Base-by-base conservation (phyloP, 2,797 vertebrate species). In the Orestias chungarensis region DNA sequence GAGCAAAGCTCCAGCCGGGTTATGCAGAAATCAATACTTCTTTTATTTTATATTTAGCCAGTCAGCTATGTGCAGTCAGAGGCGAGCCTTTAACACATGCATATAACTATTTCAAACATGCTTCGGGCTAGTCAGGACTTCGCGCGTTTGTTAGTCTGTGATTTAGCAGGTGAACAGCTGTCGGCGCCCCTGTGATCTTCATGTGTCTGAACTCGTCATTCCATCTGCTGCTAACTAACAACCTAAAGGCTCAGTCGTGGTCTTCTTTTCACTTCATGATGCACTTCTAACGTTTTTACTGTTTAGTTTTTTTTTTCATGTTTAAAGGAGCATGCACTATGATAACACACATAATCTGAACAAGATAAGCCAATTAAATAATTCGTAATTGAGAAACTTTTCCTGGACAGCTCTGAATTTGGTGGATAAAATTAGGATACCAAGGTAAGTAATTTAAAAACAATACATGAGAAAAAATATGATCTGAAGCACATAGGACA, bases 21-120 rank as follows among this genome's bases (percentile, higher is more conserved):
- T 66, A 35, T 66, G 70, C 78, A 61, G 14, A 15, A 42, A 62
- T 4, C 69, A 55, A 79, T 44, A 62, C 68, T 2, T 66, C 54
- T 82, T 79, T 84, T 47, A 69, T 76, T 82, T 84, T 88, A 89
- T 86, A 90, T 91, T 89, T 90, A 90, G 83, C 70, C 68, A 59
- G 25, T 1, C 18, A 85, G 71, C 73, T 79, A 72, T 81, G 69
- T 66, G 61, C 59, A 50, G 47, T 79, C 78, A 80, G 71, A 80
- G 64, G 71, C 79, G 77, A 75, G 29, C 68, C 71, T 66, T 80
- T 76, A 57, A 83, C 64, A 70, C 75, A 42, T 11, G 46, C 55
- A 76, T 82, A 68, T 70, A 75, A 76, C 64, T 71, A 82, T 84
- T 75, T 68, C 69, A 86, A 83, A 82, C 33, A 84, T 70, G 85